Evolutionary conservation across 2,888 invertebrate species (phyloP).

Genomic region (Watsonalla cultraria): DNA sequence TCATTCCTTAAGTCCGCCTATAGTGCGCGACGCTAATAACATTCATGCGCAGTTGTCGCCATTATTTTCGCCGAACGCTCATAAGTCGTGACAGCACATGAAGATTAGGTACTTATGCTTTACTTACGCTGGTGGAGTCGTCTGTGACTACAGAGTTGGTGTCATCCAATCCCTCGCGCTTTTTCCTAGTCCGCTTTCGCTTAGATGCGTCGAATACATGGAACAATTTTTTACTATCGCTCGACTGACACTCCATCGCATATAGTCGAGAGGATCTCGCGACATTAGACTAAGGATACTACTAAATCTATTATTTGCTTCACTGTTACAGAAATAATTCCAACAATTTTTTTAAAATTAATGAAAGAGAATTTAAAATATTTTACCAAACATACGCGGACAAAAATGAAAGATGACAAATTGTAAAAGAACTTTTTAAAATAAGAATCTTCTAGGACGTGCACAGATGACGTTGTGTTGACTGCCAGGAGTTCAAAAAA

Average conservation of each 20-base stretch:
- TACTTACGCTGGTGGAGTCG: conserved; percentile 62
- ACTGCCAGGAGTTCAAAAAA: conserved; percentile 24
- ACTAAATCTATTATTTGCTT: conserved; percentile 37
- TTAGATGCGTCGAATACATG: conserved; percentile 66
- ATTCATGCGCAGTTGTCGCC: too few relatives aligned
- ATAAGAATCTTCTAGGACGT: conserved; percentile 34
- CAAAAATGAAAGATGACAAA: conserved; percentile 39
- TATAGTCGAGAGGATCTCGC: conserved; percentile 38
- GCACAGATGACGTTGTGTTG: conserved; percentile 14
- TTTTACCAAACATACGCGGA: conserved; percentile 49
- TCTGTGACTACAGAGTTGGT: conserved; percentile 51
- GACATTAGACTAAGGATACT: conserved; percentile 41
- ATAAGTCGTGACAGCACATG: too few relatives aligned
- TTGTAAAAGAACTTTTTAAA: conserved; percentile 44
- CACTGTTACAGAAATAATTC: conserved; percentile 24
- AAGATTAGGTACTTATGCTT: too few relatives aligned
- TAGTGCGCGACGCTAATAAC: too few relatives aligned
- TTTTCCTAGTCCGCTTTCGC: conserved; percentile 49
- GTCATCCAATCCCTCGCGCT: conserved; percentile 48
- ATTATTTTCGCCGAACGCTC: too few relatives aligned
- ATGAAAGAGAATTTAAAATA: conserved; percentile 39
- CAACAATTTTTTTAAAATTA: conserved; percentile 20
- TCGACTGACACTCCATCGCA: conserved; percentile 64
- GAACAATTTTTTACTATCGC: conserved; percentile 66
- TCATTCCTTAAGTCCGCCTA: too few relatives aligned